Base-by-base conservation (phyloP, 2,797 vertebrate species). In the Fistularia tabacaria region DNA sequence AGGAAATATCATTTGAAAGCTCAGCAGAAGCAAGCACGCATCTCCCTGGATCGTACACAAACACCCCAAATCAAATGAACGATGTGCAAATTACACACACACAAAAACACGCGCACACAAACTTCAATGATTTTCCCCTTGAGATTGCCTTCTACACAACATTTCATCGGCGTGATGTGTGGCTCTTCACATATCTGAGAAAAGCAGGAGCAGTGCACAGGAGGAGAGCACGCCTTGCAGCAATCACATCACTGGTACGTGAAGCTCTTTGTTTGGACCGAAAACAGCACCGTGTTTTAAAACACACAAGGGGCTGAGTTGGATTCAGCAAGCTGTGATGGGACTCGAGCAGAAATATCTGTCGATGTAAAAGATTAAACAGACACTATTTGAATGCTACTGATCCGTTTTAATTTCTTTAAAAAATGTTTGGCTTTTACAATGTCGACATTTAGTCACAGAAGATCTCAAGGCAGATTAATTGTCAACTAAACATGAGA, bases 121-220 rank as follows among this genome's bases (percentile, higher is more conserved):
- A 74, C 64, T 80, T 75, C 62, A 73, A 54, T 60, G 54, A 25
- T 25, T 73, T 49, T 38, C 55, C 70, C 49, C 73, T 66, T 69
- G 59, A 57, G 60, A 57, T 51, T 45, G 64, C 69, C 66, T 65
- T 65, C 76, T 81, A 82, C 85, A 86, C 82, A 84, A 56, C 74
- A 71, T 79, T 79, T 81, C 64, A 73, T 68, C 74, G 73, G 63
- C 14, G 43, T 58, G 62, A 79, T 72, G 65, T 74, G 55, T 81
- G 76, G 70, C 66, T 73, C 63, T 79, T 73, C 60, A 62, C 69
- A 53, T 36, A 38, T 74, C 57, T 62, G 69, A 82, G 77, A 64
- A 62, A 65, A 79, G 63, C 49, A 41, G 49, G 46, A 74, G 46
- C 54, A 67, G 73, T 77, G 79, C 82, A 85, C 78, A 80, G 80